Evolutionary conservation across 2,113 vertebrate species (phyloP).

Genomic region (Amphiprion percula): DNA sequence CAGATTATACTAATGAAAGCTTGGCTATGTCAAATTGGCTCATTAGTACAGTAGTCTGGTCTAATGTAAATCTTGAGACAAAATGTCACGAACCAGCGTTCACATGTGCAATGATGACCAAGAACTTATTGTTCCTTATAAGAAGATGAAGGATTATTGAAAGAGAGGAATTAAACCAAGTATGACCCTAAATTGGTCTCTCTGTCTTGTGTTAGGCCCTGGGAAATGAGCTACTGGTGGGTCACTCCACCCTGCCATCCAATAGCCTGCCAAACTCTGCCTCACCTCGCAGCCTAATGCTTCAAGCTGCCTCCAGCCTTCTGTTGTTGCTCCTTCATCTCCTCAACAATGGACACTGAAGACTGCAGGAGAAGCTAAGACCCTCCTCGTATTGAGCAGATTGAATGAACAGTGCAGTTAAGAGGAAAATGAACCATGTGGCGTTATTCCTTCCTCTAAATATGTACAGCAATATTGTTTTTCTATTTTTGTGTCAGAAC

Average conservation of each 20-base stretch:
- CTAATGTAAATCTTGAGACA: background rate
- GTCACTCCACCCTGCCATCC: slow-evolving; percentile 74
- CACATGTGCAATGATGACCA: background rate
- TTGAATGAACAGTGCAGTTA: slow-evolving; percentile 47
- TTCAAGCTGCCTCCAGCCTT: slow-evolving; percentile 61
- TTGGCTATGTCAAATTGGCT: no score
- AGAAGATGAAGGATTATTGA: background rate
- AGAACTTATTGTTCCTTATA: no score
- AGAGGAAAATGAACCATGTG: slow-evolving; percentile 52
- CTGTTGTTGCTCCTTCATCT: slow-evolving; percentile 70
- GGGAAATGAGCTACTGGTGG: slow-evolving; percentile 78
- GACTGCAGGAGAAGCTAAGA: slow-evolving; percentile 39
- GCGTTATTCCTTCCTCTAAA: slow-evolving; percentile 52
- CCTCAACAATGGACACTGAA: slow-evolving; percentile 71
- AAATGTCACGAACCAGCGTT: background rate
- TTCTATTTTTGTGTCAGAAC: slow-evolving; percentile 67
- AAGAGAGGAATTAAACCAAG: background rate
- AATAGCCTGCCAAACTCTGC: slow-evolving; percentile 73
- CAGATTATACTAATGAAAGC: no score
- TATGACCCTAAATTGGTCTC: slow-evolving; percentile 9
- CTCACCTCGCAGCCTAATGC: slow-evolving; percentile 38
- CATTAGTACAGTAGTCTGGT: no score
- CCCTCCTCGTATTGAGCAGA: slow-evolving; percentile 50
- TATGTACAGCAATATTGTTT: slow-evolving; percentile 74
- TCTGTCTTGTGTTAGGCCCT: slow-evolving; percentile 71